phyloP scores from a whole-genome alignment of 2,888 invertebrate genomes.

The Lamellibrachia satsuma region DNA sequence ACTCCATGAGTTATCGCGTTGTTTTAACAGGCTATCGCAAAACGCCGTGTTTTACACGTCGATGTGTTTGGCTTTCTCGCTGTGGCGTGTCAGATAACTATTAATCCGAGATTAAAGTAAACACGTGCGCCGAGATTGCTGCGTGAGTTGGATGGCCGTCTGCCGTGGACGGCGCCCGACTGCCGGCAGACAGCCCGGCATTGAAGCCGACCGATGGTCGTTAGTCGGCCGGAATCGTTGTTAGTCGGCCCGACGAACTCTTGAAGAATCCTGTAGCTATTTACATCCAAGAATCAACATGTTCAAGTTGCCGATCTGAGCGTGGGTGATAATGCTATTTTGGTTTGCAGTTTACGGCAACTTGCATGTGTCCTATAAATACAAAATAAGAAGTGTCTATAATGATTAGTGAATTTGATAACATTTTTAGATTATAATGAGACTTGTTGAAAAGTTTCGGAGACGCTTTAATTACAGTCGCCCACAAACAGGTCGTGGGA shows the following conservation, averaged over 20 bases:
- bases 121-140: neutral
- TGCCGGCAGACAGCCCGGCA: neutral
- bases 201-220: neutral
- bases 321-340: neutral
- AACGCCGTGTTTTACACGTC: constrained; percentile 9
- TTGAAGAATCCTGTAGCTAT: neutral
- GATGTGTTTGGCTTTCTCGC: neutral
- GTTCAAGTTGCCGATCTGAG: neutral
- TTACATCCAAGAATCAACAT: neutral
- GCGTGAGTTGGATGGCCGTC: neutral
- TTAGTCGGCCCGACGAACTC: neutral
- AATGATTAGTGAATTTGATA: neutral
- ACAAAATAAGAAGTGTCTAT: neutral
- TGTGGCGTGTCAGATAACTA: neutral
- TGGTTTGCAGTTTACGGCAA: neutral
- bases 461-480: too few species aligned
- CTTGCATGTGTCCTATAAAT: neutral
- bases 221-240: neutral
- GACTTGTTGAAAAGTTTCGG: too few species aligned
- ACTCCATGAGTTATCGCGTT: constrained; percentile 4
- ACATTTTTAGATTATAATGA: neutral
- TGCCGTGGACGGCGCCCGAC: neutral
- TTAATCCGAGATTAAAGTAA: constrained; percentile 13
- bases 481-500: too few species aligned
- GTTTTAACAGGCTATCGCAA: constrained; percentile 17